Evolutionary conservation across 2,888 invertebrate genomes (phyloP).

Genomic region (Hymenopus coronatus): DNA sequence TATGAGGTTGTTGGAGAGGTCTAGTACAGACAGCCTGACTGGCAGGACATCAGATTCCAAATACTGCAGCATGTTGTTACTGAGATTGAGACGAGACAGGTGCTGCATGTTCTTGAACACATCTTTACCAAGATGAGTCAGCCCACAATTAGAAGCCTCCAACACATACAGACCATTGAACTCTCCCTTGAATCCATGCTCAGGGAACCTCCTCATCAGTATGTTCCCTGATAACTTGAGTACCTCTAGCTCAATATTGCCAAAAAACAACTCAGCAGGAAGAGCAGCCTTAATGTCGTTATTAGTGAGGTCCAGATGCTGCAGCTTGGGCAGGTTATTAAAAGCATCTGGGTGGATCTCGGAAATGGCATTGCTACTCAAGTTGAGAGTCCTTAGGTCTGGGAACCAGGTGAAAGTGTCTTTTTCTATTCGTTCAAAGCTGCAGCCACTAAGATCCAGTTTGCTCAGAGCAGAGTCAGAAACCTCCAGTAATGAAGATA

Average conservation of each 20-base stretch:
- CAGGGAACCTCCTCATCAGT: slow-evolving; percentile 62
- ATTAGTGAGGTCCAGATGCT: slow-evolving; percentile 69
- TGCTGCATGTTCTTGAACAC: slow-evolving; percentile 71
- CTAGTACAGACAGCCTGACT: slow-evolving; percentile 62
- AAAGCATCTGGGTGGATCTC: slow-evolving; percentile 69
- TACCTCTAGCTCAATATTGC: slow-evolving; percentile 66
- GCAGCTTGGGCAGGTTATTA: slow-evolving; percentile 61
- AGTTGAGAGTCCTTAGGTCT: slow-evolving; percentile 61
- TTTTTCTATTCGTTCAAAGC: not conserved
- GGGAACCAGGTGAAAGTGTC: slow-evolving; percentile 50
- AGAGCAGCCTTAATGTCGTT: slow-evolving; percentile 66
- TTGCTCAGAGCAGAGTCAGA: not conserved
- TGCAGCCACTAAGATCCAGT: slow-evolving; percentile 5
- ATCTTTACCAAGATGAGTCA: slow-evolving; percentile 59
- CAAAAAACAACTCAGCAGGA: slow-evolving; percentile 65
- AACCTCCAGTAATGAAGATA: not conserved
- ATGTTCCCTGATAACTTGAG: slow-evolving; percentile 71
- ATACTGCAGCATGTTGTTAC: slow-evolving; percentile 60
- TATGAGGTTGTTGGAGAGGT: slow-evolving; percentile 69
- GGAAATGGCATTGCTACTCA: slow-evolving; percentile 67
- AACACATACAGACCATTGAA: slow-evolving; percentile 65
- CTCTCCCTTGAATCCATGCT: slow-evolving; percentile 36
- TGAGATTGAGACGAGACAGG: slow-evolving; percentile 62
- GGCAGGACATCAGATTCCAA: slow-evolving; percentile 52
- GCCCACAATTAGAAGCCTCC: slow-evolving; percentile 71